Conservation (phyloP, 2,888 invertebrate genomes). For the Cephus rjabovi region DNA sequence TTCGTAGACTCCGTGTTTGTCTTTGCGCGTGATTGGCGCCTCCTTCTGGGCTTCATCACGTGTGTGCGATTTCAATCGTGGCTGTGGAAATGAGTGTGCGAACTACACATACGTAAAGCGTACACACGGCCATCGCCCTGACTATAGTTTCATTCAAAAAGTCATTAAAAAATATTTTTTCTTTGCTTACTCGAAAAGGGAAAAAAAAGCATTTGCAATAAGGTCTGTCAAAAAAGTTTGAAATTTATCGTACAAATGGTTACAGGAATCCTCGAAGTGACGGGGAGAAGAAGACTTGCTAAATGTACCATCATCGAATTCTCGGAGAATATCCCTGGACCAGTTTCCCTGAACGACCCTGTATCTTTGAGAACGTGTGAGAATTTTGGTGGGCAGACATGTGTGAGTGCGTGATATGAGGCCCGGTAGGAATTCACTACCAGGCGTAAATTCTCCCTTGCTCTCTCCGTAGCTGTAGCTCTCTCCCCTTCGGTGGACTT, state of each 20-base stretch:
- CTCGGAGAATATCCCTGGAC: not conserved
- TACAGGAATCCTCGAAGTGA: not conserved
- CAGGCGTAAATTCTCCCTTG: constrained; percentile 58
- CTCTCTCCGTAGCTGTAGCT: constrained; percentile 31
- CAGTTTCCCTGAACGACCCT: not conserved
- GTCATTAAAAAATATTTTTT: not conserved
- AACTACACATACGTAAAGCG: not conserved
- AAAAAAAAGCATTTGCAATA: not conserved
- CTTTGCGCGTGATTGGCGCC: constrained; percentile 65
- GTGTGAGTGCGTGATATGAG: constrained; percentile 55
- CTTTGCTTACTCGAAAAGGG: no score
- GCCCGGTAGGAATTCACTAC: constrained; percentile 60
- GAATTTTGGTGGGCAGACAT: constrained; percentile 41
- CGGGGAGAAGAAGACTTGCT: not conserved
- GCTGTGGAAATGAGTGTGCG: not conserved
- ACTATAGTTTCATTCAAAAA: not conserved
- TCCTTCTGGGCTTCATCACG: constrained; percentile 23
- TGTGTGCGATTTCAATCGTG: not conserved
- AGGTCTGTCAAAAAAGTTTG: not conserved
- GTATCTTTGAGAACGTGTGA: constrained; percentile 41
- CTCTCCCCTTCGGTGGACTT: constrained; percentile 60
- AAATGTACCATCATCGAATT: not conserved
- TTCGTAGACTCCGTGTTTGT: constrained; percentile 58
- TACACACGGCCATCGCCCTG: not conserved
- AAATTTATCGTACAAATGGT: not conserved